Percentiles rank a stretch among this genome's conserved stretches.
phyloP scores from a whole-genome alignment of 2,888 invertebrate species.

The Lapara coniferarum region DNA sequence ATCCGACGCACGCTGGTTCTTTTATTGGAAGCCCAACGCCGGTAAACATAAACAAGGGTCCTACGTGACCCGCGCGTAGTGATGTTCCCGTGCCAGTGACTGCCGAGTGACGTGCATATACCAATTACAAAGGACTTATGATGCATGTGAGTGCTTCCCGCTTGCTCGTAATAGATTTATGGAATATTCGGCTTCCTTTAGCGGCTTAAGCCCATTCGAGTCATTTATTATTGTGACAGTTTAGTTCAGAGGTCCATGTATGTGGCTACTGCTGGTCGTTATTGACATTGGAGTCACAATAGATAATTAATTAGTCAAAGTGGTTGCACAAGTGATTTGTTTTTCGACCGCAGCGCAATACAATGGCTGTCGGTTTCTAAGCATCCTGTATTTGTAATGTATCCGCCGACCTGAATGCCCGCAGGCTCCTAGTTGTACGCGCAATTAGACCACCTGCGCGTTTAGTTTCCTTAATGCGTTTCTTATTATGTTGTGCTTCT shows the following conservation, averaged over 20 bases:
- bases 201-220: slow-evolving; percentile 14
- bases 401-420: slow-evolving; percentile 43
- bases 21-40: slow-evolving; percentile 30
- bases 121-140: slow-evolving; percentile 60
- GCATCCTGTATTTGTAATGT: slow-evolving; percentile 53
- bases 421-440: slow-evolving; percentile 42
- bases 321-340: slow-evolving; percentile 26
- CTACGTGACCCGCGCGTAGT: slow-evolving; percentile 58
- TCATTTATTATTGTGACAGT: slow-evolving; percentile 6
- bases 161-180: slow-evolving; percentile 8
- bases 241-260: slow-evolving; percentile 1
- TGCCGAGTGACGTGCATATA: slow-evolving; percentile 39
- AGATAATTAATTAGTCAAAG: slow-evolving; percentile 34
- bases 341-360: slow-evolving; percentile 28
- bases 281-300: slow-evolving; percentile 45
- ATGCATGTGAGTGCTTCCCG: slow-evolving; percentile 73
- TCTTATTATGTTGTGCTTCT: slow-evolving; percentile 19
- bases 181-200: slow-evolving; percentile 21
- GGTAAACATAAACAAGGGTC: slow-evolving; percentile 61
- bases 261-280: slow-evolving; percentile 17
- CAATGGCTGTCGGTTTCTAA: slow-evolving; percentile 43
- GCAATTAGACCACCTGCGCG: slow-evolving; percentile 45
- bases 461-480: slow-evolving; percentile 39
- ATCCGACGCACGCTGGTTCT: slow-evolving; percentile 35
- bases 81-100: slow-evolving; percentile 72